Evolutionary conservation across 1,140 invertebrate genomes (phyloP).

Genomic region (Brachionus paranguensis): DNA sequence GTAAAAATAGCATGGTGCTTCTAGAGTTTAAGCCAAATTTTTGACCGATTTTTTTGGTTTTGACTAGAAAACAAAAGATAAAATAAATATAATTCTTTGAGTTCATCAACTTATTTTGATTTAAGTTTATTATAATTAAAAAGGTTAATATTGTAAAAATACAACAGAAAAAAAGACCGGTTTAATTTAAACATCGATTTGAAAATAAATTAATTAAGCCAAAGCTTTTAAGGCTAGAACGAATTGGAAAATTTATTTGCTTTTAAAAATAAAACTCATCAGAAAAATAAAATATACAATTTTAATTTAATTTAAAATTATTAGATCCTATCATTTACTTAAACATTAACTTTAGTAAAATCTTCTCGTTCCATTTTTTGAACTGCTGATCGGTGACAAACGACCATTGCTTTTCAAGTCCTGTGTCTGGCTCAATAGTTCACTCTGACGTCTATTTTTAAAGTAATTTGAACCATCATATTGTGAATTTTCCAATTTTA

Average conservation of each 20-base stretch:
- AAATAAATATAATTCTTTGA: too few species aligned
- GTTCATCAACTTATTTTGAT: neutral
- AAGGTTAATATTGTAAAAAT: neutral
- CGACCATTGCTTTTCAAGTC: constrained; percentile 32
- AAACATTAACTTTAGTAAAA: neutral
- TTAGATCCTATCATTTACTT: neutral
- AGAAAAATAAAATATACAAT: neutral
- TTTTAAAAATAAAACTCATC: neutral
- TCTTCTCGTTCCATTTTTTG: neutral
- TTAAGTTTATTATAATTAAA: neutral
- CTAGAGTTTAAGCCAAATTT: too few species aligned
- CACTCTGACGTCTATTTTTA: constrained; percentile 24
- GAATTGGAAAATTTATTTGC: neutral
- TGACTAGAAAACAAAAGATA: too few species aligned
- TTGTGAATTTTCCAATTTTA: constrained; percentile 39
- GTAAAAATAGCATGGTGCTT: too few species aligned
- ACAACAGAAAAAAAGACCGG: neutral
- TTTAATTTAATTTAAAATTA: neutral
- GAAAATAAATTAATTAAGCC: neutral
- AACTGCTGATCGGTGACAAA: neutral
- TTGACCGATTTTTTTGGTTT: too few species aligned
- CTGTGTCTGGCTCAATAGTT: constrained; percentile 32
- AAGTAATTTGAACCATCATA: constrained; percentile 12
- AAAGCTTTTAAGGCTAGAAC: neutral
- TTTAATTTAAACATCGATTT: neutral